These are phyloP conservation scores for Acromyrmex echinatior DNA, from an alignment of 1,140 invertebrate genomes.

Conservation along the genomic window DNA sequence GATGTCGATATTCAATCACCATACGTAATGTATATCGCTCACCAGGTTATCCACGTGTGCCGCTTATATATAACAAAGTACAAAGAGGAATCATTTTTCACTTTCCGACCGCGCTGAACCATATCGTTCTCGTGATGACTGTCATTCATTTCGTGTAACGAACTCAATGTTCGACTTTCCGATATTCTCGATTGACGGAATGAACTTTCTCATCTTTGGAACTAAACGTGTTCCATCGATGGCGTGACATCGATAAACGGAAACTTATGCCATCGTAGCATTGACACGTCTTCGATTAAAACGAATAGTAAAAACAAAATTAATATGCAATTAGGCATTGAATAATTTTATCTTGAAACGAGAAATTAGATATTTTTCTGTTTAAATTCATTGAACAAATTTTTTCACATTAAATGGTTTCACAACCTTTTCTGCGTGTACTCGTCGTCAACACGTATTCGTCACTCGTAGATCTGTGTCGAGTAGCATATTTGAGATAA, in stretches of 20 bases:
- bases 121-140: conserved; percentile 23
- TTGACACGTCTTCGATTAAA: not conserved
- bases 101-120: not conserved
- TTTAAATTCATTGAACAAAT: not conserved
- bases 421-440: not conserved
- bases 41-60: conserved; percentile 20
- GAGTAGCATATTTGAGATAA: not conserved
- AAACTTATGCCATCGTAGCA: not conserved
- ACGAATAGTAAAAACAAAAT: not conserved
- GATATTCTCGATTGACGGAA: not conserved
- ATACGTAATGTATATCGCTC: not conserved
- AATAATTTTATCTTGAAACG: not conserved
- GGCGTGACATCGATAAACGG: not conserved
- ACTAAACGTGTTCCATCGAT: not conserved
- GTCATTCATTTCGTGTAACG: not conserved
- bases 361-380: not conserved
- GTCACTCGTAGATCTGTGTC: not conserved
- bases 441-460: not conserved
- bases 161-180: not conserved
- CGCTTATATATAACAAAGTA: not conserved
- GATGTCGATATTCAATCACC: conserved; percentile 38
- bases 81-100: conserved; percentile 40
- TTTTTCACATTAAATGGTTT: not conserved
- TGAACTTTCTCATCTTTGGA: not conserved
- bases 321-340: no score